A percentile compares a stretch with the other conserved stretches of the same genome.
Conservation (phyloP, 2,797 vertebrate genomes). For the Pangasius sanitwongsei region DNA sequence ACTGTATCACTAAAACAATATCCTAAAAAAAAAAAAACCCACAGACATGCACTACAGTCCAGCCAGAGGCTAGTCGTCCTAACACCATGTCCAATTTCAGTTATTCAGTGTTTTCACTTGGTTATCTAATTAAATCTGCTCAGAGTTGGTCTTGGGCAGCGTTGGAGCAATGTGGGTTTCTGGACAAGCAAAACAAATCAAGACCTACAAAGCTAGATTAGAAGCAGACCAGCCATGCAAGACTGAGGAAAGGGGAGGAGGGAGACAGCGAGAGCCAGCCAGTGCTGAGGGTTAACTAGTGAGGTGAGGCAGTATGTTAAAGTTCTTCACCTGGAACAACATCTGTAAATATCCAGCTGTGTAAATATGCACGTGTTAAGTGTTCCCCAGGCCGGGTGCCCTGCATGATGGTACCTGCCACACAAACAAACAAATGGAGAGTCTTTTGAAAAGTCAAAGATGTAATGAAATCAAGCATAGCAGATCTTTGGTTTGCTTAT, state of each 20-base stretch:
- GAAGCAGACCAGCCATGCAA: slow-evolving; percentile 76
- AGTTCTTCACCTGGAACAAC: slow-evolving; percentile 61
- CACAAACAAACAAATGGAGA: slow-evolving; percentile 71
- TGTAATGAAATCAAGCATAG: slow-evolving; percentile 70
- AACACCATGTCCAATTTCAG: slow-evolving; percentile 78
- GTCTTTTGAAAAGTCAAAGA: slow-evolving; percentile 58
- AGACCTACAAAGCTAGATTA: slow-evolving; percentile 76
- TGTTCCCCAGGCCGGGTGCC: slow-evolving; percentile 62
- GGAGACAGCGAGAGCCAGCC: slow-evolving; percentile 27
- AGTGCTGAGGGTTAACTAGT: slow-evolving; percentile 49
- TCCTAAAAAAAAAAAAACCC: not conserved
- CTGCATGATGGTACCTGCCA: slow-evolving; percentile 68
- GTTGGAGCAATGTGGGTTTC: slow-evolving; percentile 72
- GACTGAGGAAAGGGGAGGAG: slow-evolving; percentile 45
- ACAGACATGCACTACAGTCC: slow-evolving; percentile 28
- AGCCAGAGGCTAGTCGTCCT: slow-evolving; percentile 62
- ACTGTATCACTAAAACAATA: slow-evolving; percentile 25
- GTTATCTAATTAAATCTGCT: slow-evolving; percentile 81
- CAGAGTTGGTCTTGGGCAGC: slow-evolving; percentile 72
- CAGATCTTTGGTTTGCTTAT: slow-evolving; percentile 64
- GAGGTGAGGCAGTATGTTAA: slow-evolving; percentile 56
- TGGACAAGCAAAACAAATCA: slow-evolving; percentile 79
- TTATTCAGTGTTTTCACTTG: slow-evolving; percentile 72
- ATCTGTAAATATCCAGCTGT: slow-evolving; percentile 74
- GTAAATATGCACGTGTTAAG: slow-evolving; percentile 73